Evolutionary conservation across 2,113 vertebrate species (phyloP).

Genomic region (Peromyscus polionotus): DNA sequence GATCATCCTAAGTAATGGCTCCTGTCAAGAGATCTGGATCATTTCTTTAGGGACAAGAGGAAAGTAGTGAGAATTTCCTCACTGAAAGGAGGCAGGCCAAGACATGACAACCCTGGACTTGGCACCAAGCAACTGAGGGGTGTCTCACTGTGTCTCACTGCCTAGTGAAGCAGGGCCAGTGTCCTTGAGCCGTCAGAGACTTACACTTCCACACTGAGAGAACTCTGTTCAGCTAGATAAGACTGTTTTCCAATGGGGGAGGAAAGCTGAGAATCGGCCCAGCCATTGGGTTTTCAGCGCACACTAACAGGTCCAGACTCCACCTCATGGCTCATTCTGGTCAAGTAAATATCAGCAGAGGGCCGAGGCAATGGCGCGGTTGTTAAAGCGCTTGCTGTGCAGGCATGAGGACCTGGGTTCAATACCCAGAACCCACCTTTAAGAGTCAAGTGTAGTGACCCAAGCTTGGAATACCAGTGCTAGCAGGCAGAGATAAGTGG

Average conservation of each 20-base stretch:
- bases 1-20: neutral
- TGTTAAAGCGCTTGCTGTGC: neutral
- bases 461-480: neutral
- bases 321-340: rapidly evolving
- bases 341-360: neutral
- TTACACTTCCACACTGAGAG: neutral
- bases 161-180: too few species aligned
- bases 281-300: rapidly evolving
- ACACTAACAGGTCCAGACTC: rapidly evolving
- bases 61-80: too few species aligned
- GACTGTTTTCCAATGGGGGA: neutral
- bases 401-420: neutral
- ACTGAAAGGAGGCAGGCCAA: neutral
- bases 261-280: too few species aligned
- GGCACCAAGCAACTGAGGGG: neutral
- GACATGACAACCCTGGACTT: neutral
- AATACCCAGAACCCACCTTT: neutral
- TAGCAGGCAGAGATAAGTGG: too few species aligned
- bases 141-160: rapidly evolving
- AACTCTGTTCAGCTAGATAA: neutral
- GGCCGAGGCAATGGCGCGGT: too few species aligned
- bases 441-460: neutral
- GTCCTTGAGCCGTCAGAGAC: neutral
- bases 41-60: neutral
- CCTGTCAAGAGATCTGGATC: too few species aligned